Percentiles rank a stretch among this genome's conserved stretches.
phyloP scores from a whole-genome alignment of 2,888 invertebrate species.

The Odontocolon sp. region DNA sequence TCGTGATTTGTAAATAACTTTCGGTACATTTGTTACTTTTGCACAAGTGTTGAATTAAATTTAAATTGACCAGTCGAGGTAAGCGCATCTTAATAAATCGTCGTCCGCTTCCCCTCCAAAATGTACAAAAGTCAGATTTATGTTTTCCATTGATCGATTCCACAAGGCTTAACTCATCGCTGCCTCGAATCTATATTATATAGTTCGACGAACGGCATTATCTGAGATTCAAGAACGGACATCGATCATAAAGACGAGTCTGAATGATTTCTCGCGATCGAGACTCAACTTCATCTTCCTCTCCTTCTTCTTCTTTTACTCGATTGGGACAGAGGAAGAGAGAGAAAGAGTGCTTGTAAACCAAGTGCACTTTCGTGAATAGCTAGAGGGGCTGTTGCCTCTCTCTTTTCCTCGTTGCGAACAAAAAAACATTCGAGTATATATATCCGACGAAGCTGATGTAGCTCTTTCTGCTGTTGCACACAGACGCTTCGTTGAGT shows the following conservation, averaged over 20 bases:
- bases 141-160: too few relatives aligned
- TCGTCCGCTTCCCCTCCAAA: too few relatives aligned
- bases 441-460: constrained; percentile 5
- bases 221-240: neutral
- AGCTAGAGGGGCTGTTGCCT: neutral
- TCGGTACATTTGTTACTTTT: neutral
- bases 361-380: constrained; percentile 29
- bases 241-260: constrained; percentile 22
- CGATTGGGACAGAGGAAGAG: neutral
- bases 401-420: neutral
- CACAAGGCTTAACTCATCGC: too few relatives aligned
- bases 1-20: neutral
- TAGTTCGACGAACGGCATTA: neutral
- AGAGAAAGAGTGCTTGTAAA: neutral
- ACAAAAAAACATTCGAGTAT: constrained; percentile 22
- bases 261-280: constrained; percentile 25
- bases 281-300: constrained; percentile 6
- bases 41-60: too few relatives aligned
- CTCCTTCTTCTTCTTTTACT: neutral
- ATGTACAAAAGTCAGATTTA: too few relatives aligned
- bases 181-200: neutral
- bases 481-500: neutral
- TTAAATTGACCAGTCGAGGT: too few relatives aligned
- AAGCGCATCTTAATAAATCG: too few relatives aligned
- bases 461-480: neutral